Evolutionary conservation across 1,140 invertebrate genomes (phyloP).

Genomic region (Aporrectodea caliginosa): DNA sequence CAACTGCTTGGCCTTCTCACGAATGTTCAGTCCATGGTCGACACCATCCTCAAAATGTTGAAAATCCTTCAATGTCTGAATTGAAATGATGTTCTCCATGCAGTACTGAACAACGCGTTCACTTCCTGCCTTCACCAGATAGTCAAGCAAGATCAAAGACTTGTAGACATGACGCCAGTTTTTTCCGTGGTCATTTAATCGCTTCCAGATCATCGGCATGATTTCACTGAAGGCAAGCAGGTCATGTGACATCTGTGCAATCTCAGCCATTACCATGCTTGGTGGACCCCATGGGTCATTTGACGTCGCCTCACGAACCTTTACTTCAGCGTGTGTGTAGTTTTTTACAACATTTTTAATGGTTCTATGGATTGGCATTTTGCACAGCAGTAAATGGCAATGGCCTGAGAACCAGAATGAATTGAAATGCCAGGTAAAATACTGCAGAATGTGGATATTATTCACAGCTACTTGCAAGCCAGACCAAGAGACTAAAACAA

Average conservation of each 20-base stretch:
- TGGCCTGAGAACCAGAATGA: too few relatives aligned
- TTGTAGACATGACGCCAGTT: conserved; percentile 99
- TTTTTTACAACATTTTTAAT: conserved; percentile 98
- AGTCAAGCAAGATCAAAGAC: conserved; percentile 88
- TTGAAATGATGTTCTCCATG: conserved; percentile 98
- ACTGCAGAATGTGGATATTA: too few relatives aligned
- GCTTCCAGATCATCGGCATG: conserved; percentile 99
- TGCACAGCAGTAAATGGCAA: too few relatives aligned
- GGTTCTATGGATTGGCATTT: conserved; percentile 72
- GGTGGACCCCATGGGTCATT: conserved; percentile 99
- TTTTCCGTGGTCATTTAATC: conserved; percentile 95
- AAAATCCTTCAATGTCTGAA: conserved; percentile 95
- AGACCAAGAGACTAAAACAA: too few relatives aligned
- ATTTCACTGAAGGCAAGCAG: conserved; percentile 95
- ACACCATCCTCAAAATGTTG: conserved; percentile 97
- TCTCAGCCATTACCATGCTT: conserved; percentile 97
- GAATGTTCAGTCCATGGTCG: conserved; percentile 95
- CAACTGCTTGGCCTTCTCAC: conserved; percentile 97
- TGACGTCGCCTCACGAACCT: conserved; percentile 94
- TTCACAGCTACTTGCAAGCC: too few relatives aligned
- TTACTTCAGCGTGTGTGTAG: conserved; percentile 96
- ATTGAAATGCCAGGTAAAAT: too few relatives aligned
- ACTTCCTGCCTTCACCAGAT: conserved; percentile 94
- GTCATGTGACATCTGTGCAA: conserved; percentile 98
- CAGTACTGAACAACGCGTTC: conserved; percentile 95